A percentile compares a stretch with the other conserved stretches of the same genome.
phyloP scores from a whole-genome alignment of 2,888 invertebrate genomes.

The Acleris sparsana region DNA sequence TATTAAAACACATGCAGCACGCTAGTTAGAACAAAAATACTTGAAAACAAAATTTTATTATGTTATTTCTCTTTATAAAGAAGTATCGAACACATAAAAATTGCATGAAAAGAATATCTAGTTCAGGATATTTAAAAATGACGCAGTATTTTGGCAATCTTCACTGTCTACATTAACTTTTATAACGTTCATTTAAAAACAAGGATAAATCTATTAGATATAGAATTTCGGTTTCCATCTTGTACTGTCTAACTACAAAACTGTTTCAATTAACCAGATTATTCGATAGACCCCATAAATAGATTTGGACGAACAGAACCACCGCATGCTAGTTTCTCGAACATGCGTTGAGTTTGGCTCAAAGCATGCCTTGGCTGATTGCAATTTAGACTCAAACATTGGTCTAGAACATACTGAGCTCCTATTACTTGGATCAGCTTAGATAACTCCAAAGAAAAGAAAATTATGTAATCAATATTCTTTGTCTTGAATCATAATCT shows the following conservation, averaged over 20 bases:
- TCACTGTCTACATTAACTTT: no score
- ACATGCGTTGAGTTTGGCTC: conserved; percentile 41
- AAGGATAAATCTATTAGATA: conserved; percentile 22
- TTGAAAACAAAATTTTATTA: no score
- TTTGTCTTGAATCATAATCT: no score
- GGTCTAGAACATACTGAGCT: not conserved
- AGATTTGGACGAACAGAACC: conserved; percentile 6
- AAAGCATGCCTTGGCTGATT: conserved; percentile 39
- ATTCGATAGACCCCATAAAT: conserved; percentile 20
- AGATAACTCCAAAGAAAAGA: not conserved
- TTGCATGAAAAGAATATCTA: conserved; percentile 9
- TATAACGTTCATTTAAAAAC: not conserved
- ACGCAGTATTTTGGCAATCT: no score
- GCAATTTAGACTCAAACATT: conserved; percentile 19
- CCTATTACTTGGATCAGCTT: conserved; percentile 10
- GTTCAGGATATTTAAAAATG: not conserved
- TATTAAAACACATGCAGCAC: conserved; percentile 10
- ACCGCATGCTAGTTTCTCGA: conserved; percentile 31
- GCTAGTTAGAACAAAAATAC: not conserved
- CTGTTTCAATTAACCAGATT: conserved; percentile 15
- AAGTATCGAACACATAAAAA: not conserved
- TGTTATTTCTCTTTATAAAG: no score
- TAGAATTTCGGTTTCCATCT: conserved; percentile 27
- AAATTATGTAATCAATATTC: no score
- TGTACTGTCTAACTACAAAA: conserved; percentile 13